Base-by-base conservation (phyloP, 2,113 vertebrate genomes). In the Pseudorhombus dupliciocellatus region DNA sequence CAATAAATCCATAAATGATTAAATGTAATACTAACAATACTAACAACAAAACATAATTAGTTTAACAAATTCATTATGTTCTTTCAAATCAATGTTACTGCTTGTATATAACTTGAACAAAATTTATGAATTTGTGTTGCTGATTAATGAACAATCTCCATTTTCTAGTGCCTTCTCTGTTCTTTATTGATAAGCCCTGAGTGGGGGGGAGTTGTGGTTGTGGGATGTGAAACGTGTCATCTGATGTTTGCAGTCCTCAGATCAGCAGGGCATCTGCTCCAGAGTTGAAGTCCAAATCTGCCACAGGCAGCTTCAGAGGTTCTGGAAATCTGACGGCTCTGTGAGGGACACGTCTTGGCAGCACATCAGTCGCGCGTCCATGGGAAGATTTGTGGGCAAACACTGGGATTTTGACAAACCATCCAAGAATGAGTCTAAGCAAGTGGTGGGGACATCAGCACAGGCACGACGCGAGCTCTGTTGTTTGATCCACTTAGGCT, bases 231-330 rank as follows among this genome's bases (percentile, higher is more conserved):
- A 44, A 44, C 42, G 18, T 7, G 4, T 46, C 42, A 15, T 44
- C 25, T 69, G 21, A 42, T 30, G 61, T 26, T 26, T 52, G 40
- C 26, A 34, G 63, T 66, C 42, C 40, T 54, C 48, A 51, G 65
- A 76, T 53, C 71, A 76, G 50, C 44, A 63, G 51, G 40, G 25
- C 62, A 11, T 14, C 24, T 21, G 50, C 66, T 80, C 20, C 24
- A 76, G 69, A 55, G 42, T 44, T 25, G 21, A 46, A 11, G 31
- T 73, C 78, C 66, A 81, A 75, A 52, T 37, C 34, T 37, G 34
- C 34, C 34, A 12, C 59, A 61, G 52, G 70, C 37, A 20, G 34
- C 53, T 77, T 63, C 55, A 53, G 40, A 56, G 48, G n/a, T 68
- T 76, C 46, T 18, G 11, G 34, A 21, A 53, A 76, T 57, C 24